Base-by-base conservation (phyloP, 2,888 invertebrate species). In the Catonia carolina region DNA sequence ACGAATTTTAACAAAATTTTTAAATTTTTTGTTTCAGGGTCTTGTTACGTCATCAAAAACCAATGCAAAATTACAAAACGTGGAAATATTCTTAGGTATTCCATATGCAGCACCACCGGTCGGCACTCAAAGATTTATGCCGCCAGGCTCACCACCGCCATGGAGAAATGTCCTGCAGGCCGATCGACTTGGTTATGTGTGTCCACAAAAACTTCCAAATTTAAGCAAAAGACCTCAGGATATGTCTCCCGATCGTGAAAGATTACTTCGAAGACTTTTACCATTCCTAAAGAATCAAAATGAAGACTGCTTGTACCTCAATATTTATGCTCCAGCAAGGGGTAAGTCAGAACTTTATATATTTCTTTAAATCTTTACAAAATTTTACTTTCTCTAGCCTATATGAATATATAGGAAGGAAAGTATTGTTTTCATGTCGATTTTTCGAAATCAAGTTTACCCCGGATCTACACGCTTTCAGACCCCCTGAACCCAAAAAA, bases 171-270 rank as follows among this genome's bases (percentile, higher is more conserved):
- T 62, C 1, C 50, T 58, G 49, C 55, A 59, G n/a, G 64, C 63
- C 14, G 86, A 89, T 69, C 81, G 83, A 65, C 80, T 86, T 73
- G 86, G 89, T 56, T 89, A 92, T 2, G 94, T 92, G 36, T 96
- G 96, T 71, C 94, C 95, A 1, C 95, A 96, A 75, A 82, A 85
- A 66, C 73, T 90, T 63, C 92, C 93, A 35, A 86, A 91, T 71
- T 83, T 89, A 64, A 79, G 84, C 62, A 89, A 90, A 70, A 89
- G 91, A 72, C 86, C 89, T 2, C 60, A 56, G 6, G 60, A 59
- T 33, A 63, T 64, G 61, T 62, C 65, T 23, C 56, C 59, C 27
- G 65, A 65, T 1, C 59, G 68, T 20, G 58, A 61, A 39, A 59
- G 57, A 39, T 66, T 65, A 61, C 68, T 80, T 35, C 71, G 73